Percentiles rank a stretch among this genome's conserved stretches.
Conservation (phyloP, 2,888 invertebrate species). For the Seladonia tumulorum region DNA sequence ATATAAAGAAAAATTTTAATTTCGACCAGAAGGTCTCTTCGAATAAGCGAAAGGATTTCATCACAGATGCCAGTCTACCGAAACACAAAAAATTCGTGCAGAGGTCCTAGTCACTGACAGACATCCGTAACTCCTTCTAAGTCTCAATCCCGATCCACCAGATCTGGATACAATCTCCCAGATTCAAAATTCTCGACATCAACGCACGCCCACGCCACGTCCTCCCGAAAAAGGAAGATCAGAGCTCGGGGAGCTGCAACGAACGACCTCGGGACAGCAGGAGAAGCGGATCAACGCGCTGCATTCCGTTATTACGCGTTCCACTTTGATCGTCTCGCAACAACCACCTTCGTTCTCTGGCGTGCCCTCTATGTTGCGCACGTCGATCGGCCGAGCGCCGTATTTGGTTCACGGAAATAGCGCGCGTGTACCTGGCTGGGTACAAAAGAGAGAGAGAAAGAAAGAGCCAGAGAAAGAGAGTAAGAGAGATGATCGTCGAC, state of each 20-base stretch:
- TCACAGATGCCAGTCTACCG: no score
- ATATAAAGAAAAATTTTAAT: no score
- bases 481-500: background rate
- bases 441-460: background rate
- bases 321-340: constrained; percentile 66
- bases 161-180: background rate
- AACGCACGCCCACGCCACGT: constrained; percentile 9
- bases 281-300: constrained; percentile 62
- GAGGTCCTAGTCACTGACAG: no score
- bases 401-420: constrained; percentile 73
- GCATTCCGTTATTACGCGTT: constrained; percentile 74
- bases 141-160: background rate
- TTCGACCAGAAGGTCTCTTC: no score
- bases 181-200: background rate
- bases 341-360: constrained; percentile 46
- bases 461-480: background rate
- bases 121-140: no score
- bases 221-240: background rate
- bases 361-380: constrained; percentile 36
- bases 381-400: constrained; percentile 57
- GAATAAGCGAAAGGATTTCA: no score
- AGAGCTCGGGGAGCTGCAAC: background rate
- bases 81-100: background rate
- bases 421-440: constrained; percentile 42
- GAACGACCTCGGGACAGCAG: constrained; percentile 38